Base-by-base conservation (phyloP, 1,140 invertebrate species). In the Camponotus vicinus region DNA sequence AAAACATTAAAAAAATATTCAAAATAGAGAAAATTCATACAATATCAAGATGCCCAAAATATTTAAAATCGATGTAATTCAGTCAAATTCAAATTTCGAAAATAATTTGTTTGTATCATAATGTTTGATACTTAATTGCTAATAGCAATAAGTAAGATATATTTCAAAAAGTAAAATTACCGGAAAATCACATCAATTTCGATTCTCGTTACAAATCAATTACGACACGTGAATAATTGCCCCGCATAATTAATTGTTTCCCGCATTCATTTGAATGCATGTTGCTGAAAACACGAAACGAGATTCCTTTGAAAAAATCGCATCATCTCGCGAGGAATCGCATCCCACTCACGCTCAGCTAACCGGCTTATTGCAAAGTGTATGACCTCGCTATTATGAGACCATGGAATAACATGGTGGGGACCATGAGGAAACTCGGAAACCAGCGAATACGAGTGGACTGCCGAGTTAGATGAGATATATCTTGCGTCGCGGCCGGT, bases 391-490 rank as follows among this genome's bases (percentile, higher is more conserved):
- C 63, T 55, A 64, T 18, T 11, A 3, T 8, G 9, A 21, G 1
- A 0, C 2, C 5, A 1, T 6, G 0, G 2, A 9, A n/a, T 2
- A 13, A 13, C 1, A 13, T 59, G 69, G 82, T 69, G 88, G 75
- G 88, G 83, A 40, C 45, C n/a, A 52, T 52, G 49, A 63, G 61
- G 64, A 88, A 86, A 88, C 73, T 27, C 9, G 13, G 18, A 57
- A 18, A 70, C 3, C 42, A 27, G 61, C 4, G 0, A 27, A 27
- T 27, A 40, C 37, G 34, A 21, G 18, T 37, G 21, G 78, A 80
- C 59, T 11, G 6, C 27, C 13, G 49, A 70, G 11, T 52, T 21
- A 34, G 32, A 61, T 40, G 32, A 49, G 71, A 45, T 34, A 67
- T 42, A 49, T 73, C 79, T 73, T 61, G 11, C 37, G 7, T 15